phyloP scores from a whole-genome alignment of 2,797 vertebrate genomes.

The Somateria mollissima region DNA sequence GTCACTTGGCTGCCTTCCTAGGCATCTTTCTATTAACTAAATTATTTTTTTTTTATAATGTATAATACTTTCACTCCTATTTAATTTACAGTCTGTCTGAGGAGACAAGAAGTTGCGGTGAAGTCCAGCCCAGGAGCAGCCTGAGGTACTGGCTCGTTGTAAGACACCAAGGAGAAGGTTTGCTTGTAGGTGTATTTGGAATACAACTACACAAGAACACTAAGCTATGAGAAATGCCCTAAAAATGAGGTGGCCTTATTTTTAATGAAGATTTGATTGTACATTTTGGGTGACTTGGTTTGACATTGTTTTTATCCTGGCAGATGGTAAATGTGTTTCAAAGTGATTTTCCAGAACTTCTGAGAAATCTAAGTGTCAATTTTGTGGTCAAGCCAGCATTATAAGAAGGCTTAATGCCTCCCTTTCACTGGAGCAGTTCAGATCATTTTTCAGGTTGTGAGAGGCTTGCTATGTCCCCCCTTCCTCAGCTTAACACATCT shows the following conservation, averaged over 20 bases:
- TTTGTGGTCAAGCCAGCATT: not conserved
- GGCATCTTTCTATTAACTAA: slow-evolving; percentile 19
- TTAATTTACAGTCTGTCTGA: slow-evolving; percentile 6
- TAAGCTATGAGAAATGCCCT: slow-evolving; percentile 11
- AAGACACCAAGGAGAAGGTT: not conserved
- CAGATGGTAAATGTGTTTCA: not conserved
- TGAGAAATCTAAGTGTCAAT: not conserved
- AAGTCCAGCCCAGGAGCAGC: slow-evolving; percentile 15
- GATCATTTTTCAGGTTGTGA: not conserved
- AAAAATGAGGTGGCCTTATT: slow-evolving; percentile 11
- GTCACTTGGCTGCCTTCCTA: not conserved
- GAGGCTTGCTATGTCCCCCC: not conserved
- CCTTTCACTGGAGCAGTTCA: not conserved
- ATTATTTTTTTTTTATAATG: not conserved
- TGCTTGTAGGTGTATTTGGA: slow-evolving; percentile 26
- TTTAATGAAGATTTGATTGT: slow-evolving; percentile 36
- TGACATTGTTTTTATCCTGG: not conserved
- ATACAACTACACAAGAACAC: not conserved
- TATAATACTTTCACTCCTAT: not conserved
- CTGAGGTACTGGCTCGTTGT: slow-evolving; percentile 32
- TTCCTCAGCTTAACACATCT: not conserved
- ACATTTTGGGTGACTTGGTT: slow-evolving; percentile 8
- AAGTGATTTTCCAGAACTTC: not conserved
- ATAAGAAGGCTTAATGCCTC: not conserved
- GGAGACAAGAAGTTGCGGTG: not conserved